These are phyloP conservation scores for Bettongia penicillata DNA, from an alignment of 2,113 vertebrate genomes.

Conservation along the genomic window DNA sequence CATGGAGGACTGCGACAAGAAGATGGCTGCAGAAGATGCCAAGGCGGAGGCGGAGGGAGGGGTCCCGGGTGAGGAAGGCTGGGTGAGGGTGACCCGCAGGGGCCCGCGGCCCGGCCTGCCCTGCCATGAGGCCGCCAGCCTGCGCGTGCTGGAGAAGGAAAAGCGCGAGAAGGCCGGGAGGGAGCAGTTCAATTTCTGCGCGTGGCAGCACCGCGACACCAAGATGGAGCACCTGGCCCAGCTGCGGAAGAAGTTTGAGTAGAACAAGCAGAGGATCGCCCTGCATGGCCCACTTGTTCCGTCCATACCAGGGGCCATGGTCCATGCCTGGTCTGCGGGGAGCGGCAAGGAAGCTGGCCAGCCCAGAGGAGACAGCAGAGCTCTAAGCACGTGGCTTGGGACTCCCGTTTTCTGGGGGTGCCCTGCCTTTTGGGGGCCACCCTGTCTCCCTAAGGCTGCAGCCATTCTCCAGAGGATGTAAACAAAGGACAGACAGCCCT, in stretches of 20 bases:
- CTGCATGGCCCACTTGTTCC: constrained; percentile 92
- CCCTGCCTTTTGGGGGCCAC: too few species aligned
- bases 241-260: constrained; percentile 96
- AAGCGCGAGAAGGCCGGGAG: constrained; percentile 91
- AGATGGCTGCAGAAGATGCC: constrained; percentile 79
- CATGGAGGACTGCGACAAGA: too few species aligned
- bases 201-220: constrained; percentile 95
- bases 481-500: background rate
- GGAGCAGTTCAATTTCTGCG: constrained; percentile 97
- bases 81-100: constrained; percentile 94
- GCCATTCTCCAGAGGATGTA: background rate
- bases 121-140: constrained; percentile 89
- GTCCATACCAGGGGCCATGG: too few species aligned
- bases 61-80: constrained; percentile 93
- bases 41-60: constrained; percentile 87
- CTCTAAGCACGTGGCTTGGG: too few species aligned
- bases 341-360: background rate
- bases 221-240: constrained; percentile 97
- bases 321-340: accelerated
- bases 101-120: constrained; percentile 89
- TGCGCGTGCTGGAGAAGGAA: constrained; percentile 89
- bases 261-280: constrained; percentile 96
- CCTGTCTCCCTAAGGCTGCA: background rate
- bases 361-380: background rate
- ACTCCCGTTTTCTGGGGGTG: too few species aligned